Evolutionary conservation across 2,888 invertebrate genomes (phyloP).

Genomic region (Caenorhabditis panamensis): DNA sequence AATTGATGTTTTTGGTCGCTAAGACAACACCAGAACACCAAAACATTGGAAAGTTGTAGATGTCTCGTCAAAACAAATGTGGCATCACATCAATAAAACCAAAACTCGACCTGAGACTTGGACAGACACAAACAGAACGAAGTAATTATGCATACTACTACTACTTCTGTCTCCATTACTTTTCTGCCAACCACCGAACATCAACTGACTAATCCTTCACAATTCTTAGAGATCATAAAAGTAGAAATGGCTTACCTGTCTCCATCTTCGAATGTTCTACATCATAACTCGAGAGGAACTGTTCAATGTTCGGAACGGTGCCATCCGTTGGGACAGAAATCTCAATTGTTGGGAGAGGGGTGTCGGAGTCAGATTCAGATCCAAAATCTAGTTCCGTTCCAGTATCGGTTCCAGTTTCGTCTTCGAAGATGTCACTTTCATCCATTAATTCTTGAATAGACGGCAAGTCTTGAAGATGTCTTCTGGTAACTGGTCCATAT

Average conservation of each 20-base stretch:
- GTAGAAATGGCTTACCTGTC: slow-evolving; percentile 33
- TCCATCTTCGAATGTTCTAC: not conserved
- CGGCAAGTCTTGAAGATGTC: slow-evolving; percentile 7
- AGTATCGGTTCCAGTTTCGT: slow-evolving; percentile 11
- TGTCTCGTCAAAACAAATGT: slow-evolving; percentile 17
- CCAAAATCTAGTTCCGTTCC: not conserved
- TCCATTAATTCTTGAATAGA: slow-evolving; percentile 33
- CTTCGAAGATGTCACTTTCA: slow-evolving; percentile 27
- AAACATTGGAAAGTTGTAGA: slow-evolving; percentile 5
- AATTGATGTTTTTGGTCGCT: slow-evolving; percentile 1
- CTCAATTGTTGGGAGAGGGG: slow-evolving; percentile 33
- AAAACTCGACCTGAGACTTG: not conserved
- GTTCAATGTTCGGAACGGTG: slow-evolving; percentile 33
- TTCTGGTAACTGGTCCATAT: slow-evolving; percentile 11
- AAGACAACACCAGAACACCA: slow-evolving; percentile 9
- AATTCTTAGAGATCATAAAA: slow-evolving; percentile 16
- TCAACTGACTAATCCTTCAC: slow-evolving; percentile 3
- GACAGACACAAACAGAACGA: not conserved
- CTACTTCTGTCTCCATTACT: slow-evolving; percentile 3
- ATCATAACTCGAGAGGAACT: slow-evolving; percentile 45
- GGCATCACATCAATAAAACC: slow-evolving; percentile 25
- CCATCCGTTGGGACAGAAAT: slow-evolving; percentile 41
- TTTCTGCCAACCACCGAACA: slow-evolving; percentile 24
- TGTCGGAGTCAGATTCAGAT: slow-evolving; percentile 26
- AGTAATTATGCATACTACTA: slow-evolving; percentile 35